phyloP scores from a whole-genome alignment of 2,797 vertebrate species.

The Paguma larvata region DNA sequence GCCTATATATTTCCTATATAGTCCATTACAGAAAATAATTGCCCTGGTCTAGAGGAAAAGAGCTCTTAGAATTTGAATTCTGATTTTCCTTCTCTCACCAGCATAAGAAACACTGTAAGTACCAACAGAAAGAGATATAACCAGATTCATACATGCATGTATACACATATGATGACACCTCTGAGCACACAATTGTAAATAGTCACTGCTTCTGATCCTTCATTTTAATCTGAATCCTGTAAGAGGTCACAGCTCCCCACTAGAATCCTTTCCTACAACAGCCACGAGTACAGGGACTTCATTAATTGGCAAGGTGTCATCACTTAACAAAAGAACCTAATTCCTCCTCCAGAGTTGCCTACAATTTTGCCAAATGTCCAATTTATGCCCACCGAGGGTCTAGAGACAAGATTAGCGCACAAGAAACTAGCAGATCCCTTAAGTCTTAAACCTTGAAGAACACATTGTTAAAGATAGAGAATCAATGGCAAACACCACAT shows the following conservation, averaged over 20 bases:
- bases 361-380: neutral
- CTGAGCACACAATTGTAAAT: conserved; percentile 38
- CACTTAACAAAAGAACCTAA: neutral
- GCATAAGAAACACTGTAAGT: neutral
- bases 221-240: neutral
- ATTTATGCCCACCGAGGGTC: neutral
- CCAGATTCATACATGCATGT: neutral
- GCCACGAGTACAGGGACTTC: neutral
- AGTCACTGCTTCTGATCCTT: neutral
- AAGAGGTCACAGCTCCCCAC: conserved; percentile 58
- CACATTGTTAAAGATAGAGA: neutral
- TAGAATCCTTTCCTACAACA: conserved; percentile 32
- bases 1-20: neutral
- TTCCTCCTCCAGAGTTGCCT: neutral
- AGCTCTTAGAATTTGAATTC: conserved; percentile 19
- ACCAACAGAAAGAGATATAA: neutral
- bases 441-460: neutral
- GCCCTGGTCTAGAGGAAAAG: neutral
- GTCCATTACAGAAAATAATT: neutral
- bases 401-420: neutral
- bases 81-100: conserved; percentile 19
- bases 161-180: neutral
- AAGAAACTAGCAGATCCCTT: neutral
- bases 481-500: neutral
- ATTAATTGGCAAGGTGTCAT: neutral